phyloP scores from a whole-genome alignment of 2,113 vertebrate species.

The Corythornis vintsioides region DNA sequence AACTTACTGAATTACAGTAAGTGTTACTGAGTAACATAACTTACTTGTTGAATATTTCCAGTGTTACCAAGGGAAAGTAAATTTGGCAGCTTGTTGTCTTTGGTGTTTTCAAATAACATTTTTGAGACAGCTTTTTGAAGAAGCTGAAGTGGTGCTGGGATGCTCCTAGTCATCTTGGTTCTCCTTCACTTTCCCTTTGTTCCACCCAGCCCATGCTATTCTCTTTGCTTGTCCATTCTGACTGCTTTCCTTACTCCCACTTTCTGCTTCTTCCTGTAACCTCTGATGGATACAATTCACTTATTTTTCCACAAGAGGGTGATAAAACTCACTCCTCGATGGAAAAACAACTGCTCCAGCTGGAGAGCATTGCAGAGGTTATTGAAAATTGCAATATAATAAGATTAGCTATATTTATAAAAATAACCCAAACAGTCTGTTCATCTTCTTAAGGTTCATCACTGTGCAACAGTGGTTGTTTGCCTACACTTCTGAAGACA shows the following conservation, averaged over 20 bases:
- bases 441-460: background rate
- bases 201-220: background rate
- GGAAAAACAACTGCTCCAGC: background rate
- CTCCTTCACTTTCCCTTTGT: background rate
- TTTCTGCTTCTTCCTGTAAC: background rate
- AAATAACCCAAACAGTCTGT: rapidly evolving
- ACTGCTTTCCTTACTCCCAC: background rate
- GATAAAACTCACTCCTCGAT: conserved; percentile 20
- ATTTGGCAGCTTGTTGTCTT: background rate
- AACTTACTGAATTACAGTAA: no score
- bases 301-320: conserved; percentile 57
- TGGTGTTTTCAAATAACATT: background rate
- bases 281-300: background rate
- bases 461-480: background rate
- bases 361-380: background rate
- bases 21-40: background rate
- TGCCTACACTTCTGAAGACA: background rate
- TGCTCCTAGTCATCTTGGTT: background rate
- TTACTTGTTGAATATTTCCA: background rate
- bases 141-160: background rate
- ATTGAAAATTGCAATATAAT: background rate
- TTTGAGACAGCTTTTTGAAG: conserved; percentile 16
- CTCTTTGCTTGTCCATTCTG: background rate
- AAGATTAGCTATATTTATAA: background rate
- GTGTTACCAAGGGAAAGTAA: background rate